Conservation (phyloP, 92 coral and sea anemone species). For the Phenganax marumi region DNA sequence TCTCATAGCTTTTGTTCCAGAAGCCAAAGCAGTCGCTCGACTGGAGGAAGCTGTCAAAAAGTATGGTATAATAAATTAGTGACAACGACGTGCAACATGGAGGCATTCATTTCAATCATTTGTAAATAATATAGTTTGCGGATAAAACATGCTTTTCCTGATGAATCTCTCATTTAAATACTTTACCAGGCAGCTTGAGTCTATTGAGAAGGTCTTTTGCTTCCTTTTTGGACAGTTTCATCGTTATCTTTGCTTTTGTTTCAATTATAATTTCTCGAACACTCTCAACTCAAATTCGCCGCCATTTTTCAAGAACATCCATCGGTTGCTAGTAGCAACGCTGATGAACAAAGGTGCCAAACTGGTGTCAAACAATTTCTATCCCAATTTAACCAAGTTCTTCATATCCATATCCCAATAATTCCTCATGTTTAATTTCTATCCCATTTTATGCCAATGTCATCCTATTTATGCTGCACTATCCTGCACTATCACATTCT, state of each 20-base stretch:
- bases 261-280: not conserved
- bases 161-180: not conserved
- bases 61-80: constrained; percentile 2
- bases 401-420: too few species aligned
- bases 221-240: constrained; percentile 57
- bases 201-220: constrained; percentile 60
- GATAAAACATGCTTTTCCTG: not conserved
- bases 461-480: too few species aligned
- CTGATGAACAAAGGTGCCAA: constrained; percentile 61
- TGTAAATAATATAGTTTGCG: not conserved
- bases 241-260: not conserved
- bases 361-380: too few species aligned
- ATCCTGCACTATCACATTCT: too few species aligned
- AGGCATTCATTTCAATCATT: not conserved
- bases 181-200: constrained; percentile 68
- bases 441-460: too few species aligned
- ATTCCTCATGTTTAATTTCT: too few species aligned
- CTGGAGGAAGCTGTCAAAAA: constrained; percentile 55
- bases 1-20: constrained; percentile 70
- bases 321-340: not conserved
- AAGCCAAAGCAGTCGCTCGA: constrained; percentile 53
- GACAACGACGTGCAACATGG: not conserved
- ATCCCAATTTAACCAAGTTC: too few species aligned
- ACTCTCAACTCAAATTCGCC: not conserved
- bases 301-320: constrained; percentile 2